Base-by-base conservation (phyloP, 37 sponge, comb jelly and placozoan species). In the Geodia barretti region DNA sequence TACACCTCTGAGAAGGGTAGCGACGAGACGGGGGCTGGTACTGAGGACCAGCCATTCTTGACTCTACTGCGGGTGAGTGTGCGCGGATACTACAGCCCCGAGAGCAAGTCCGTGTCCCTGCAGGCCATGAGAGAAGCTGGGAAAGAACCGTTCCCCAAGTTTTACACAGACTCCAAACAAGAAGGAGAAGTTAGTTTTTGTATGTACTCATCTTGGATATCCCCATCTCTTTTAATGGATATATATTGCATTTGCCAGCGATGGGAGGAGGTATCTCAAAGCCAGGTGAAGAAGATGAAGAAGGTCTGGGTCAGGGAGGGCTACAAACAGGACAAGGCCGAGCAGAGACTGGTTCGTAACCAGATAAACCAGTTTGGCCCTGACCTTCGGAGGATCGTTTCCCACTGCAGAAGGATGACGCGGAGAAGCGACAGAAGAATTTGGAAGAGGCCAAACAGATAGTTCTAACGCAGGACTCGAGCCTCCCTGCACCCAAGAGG, bases 251-350 rank as follows among this genome's bases (percentile, higher is more conserved):
- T 30, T 34, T 60, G 26, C 2, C 60, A 94, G 91, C 78, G 65
- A 35, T 95, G 82, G 83, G 81, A 68, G 19, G 83, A 84, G 62
- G 88, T 75, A 21, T 97, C 97, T 21, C 83, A 85, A 73, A 89
- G 73, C 82, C 97, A 97, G 78, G n/a, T 97, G 76, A 97, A 97
- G 84, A 97, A 97, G 80, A 61, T 80, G 24, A 97, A 89, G 64
- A 97, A 97, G 64, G 11, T 90, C 3, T 97, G 78, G 79, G 78
- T 78, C 29, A 66, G 79, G 24, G 93, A 92, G 39, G 85, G 70
- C 65, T 35, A 78, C 72, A 89, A 86, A 68, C 68, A 78, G 25
- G 79, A 79, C 19, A 74, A 82, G 23, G 65, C 77, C 39, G 70
- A 79, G 24, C 41, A 86, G 64, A 89, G 71, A 42, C 84, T 81